Conservation (phyloP, 2,888 invertebrate species). For the Caenorhabditis sp. region DNA sequence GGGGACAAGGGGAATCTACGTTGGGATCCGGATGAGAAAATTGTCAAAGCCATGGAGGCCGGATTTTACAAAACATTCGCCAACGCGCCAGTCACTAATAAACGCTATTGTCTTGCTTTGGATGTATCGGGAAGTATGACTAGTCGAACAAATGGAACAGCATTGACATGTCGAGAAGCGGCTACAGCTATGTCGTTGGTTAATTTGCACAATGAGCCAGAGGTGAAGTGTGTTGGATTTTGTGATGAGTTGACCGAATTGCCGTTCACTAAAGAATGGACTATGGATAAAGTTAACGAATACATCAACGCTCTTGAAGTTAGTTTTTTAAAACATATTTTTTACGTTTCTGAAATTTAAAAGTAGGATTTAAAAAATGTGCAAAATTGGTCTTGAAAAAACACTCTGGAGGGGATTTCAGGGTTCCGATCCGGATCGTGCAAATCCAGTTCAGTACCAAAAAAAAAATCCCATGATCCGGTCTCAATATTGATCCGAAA, state of each 20-base stretch:
- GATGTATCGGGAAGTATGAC: constrained; percentile 74
- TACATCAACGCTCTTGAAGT: constrained; percentile 39
- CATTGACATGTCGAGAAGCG: constrained; percentile 57
- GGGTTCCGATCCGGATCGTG: no score
- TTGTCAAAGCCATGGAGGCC: constrained; percentile 47
- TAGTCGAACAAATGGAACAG: constrained; percentile 40
- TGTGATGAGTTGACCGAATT: constrained; percentile 47
- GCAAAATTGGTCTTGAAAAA: no score
- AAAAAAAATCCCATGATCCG: no score
- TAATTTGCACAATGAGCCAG: constrained; percentile 68
- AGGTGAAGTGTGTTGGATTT: constrained; percentile 56
- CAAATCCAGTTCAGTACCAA: no score
- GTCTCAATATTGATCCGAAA: no score
- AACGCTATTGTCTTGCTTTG: constrained; percentile 76
- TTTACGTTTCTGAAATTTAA: no score
- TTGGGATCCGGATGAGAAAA: constrained; percentile 63
- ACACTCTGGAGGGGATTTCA: no score
- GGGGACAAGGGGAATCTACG: constrained; percentile 71
- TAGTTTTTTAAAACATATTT: no score
- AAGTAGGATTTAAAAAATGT: no score
- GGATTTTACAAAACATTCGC: constrained; percentile 72
- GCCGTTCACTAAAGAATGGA: constrained; percentile 54
- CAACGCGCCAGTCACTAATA: constrained; percentile 74
- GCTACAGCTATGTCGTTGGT: constrained; percentile 71
- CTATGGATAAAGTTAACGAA: constrained; percentile 42